Base-by-base conservation (phyloP, 2,797 vertebrate species). In the Eurystomus glaucurus region DNA sequence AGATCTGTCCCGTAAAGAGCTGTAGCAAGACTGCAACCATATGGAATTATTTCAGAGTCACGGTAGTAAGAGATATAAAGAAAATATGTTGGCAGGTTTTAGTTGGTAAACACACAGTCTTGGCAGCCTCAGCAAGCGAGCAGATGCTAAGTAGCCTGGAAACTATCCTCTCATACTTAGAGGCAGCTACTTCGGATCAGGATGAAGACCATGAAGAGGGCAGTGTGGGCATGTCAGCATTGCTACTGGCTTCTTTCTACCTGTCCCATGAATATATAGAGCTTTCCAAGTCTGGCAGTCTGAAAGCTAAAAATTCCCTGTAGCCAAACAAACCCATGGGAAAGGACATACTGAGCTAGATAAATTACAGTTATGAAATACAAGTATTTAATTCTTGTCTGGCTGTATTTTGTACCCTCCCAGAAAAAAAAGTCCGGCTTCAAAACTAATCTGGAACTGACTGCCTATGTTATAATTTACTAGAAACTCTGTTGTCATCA, bases 81-180 rank as follows among this genome's bases (percentile, higher is more conserved):
- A 97, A 98, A 98, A 97, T 95, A 95, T 94, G 90, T 90, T 90
- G 96, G 97, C 89, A 96, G 96, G 77, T 84, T 94, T 82, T 28
- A 69, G 79, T 22, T 76, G 72, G 90, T 97, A 96, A 96, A 92
- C 66, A 88, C 18, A 81, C 37, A 66, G 55, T n/a, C 51, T 80
- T 92, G 92, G 92, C 80, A 95, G 71, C 33, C 62, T 82, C 26
- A 80, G 66, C 64, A 82, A 60, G 48, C 85, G 31, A 82, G 21
- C 90, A 96, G 77, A 87, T 85, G 76, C 62, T 91, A 35, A 85
- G 55, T 0, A 29, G 37, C 41, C 78, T 91, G 71, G 69, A 96
- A 95, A 57, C 21, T 60, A 10, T 64, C 66, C 66, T 90, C 29
- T 80, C 33, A 22, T 88, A 58, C 74, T 68, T 45, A 55, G 92